Conservation (phyloP, 2,888 invertebrate species). For the Desoria tigrina region DNA sequence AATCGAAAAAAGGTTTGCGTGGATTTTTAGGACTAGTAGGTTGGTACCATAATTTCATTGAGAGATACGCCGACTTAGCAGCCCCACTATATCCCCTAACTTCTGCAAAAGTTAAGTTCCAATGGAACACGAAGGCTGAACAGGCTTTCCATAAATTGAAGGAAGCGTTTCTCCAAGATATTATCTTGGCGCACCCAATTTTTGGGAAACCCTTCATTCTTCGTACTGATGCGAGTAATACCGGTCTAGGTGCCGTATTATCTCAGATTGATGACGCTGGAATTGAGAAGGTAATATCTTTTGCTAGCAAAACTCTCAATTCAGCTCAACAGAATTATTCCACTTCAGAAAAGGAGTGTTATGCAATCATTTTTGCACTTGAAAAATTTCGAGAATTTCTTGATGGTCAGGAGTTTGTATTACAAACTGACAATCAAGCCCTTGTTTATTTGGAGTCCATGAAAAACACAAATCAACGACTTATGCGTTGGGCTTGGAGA, state of each 20-base stretch:
- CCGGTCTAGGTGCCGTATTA: neutral
- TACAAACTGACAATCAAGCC: conserved; percentile 17
- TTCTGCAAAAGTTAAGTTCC: too few relatives aligned
- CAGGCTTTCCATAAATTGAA: too few relatives aligned
- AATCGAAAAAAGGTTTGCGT: too few relatives aligned
- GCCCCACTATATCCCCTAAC: too few relatives aligned
- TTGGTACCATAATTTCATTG: too few relatives aligned
- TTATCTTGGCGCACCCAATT: too few relatives aligned
- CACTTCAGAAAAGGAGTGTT: conserved; percentile 1
- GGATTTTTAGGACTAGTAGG: too few relatives aligned
- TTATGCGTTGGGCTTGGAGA: conserved; percentile 24
- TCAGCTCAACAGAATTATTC: conserved; percentile 11
- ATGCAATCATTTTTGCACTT: conserved; percentile 2
- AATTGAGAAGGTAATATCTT: neutral
- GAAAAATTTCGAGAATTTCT: conserved; percentile 9
- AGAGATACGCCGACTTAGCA: too few relatives aligned
- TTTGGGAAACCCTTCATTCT: conserved; percentile 22
- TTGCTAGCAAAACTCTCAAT: conserved; percentile 11
- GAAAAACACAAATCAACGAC: conserved; percentile 9
- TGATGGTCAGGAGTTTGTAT: conserved; percentile 18
- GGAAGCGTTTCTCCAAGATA: too few relatives aligned
- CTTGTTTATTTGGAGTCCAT: conserved; percentile 13
- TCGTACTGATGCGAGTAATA: conserved; percentile 11
- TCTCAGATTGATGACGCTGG: conserved; percentile 1
- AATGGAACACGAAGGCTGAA: too few relatives aligned